Conservation (phyloP, 2,113 vertebrate species). For the Xiphophorus couchianus region DNA sequence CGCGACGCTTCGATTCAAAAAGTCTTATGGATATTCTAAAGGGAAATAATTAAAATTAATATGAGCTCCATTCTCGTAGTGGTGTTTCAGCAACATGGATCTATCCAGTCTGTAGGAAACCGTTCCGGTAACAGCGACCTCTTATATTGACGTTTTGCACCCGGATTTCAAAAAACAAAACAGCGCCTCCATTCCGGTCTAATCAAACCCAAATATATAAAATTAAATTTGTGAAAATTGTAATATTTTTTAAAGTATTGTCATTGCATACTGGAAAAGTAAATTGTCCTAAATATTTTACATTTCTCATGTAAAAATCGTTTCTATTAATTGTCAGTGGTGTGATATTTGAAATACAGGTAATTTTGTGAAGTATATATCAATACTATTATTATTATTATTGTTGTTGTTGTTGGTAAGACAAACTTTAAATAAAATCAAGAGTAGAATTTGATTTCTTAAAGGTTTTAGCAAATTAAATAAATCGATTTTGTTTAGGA, state of each 20-base stretch:
- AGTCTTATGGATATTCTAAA: background rate
- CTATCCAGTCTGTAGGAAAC: background rate
- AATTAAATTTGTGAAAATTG: background rate
- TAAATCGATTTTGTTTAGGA: too few relatives aligned
- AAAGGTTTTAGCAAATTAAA: too few relatives aligned
- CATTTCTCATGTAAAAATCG: background rate
- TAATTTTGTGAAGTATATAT: too few relatives aligned
- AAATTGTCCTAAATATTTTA: background rate
- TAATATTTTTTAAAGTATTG: background rate
- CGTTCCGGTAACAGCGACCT: background rate
- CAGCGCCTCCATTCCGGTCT: conserved; percentile 28
- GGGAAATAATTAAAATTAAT: background rate
- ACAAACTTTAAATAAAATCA: too few relatives aligned
- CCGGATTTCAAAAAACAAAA: background rate
- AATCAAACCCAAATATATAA: background rate
- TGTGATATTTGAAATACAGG: background rate
- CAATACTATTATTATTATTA: too few relatives aligned
- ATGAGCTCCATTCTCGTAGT: background rate
- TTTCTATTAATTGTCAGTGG: too few relatives aligned
- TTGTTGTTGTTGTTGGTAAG: too few relatives aligned
- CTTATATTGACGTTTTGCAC: background rate
- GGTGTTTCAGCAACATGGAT: conserved; percentile 19
- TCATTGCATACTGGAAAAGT: background rate
- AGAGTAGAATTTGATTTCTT: too few relatives aligned
- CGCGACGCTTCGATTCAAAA: background rate